Evolutionary conservation across 1,140 invertebrate species (phyloP), one percentile per base, ranked within the genome.

Genomic region (Glossosoma conforme): DNA sequence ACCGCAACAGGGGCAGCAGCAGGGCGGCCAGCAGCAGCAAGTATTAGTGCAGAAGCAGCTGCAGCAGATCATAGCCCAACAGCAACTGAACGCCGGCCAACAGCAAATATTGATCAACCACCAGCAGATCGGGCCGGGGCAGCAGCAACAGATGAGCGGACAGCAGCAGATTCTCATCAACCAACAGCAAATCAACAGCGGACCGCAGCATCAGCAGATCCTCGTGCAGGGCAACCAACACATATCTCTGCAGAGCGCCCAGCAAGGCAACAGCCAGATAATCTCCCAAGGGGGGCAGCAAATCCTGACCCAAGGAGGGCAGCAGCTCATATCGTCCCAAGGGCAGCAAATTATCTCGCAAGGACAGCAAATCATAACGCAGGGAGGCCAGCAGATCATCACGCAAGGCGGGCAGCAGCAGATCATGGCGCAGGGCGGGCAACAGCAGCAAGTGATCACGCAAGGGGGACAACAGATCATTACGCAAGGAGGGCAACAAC

Each of bases 91-190:
- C 66, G 19, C 69, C 9, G 45, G 45, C 6, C 35, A 21, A 45
- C 71, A 74, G 54, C 72, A 72, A 58, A 72, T 74, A 57, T 56
- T 74, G 18, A 69, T 73, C 2, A 72, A 74, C 2, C 68, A 74
- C 36, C 74, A 76, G 28, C 72, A 71, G 45, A 65, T 70, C 54
- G 69, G 70, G 0, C 65, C 68, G 61, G 65, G 58, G 3, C 67
- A 68, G 45, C 68, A 71, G 36, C 67, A 71, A 58, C 67, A 71
- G 21, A 53, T 70, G 19, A 70, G 68, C 33, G 70, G 72, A 30
- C 69, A 72, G 33, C 69, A 72, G 47, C 72, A 74, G 46, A 74
- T 73, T 50, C 58, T 73, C 20, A 65, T 72, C 13, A 67, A 70
- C 61, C 48, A 42, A 17, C 48, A 51, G 21, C 56, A 58, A 48